phyloP scores from a whole-genome alignment of 2,888 invertebrate genomes.

The Leptopilina drosophilae region DNA sequence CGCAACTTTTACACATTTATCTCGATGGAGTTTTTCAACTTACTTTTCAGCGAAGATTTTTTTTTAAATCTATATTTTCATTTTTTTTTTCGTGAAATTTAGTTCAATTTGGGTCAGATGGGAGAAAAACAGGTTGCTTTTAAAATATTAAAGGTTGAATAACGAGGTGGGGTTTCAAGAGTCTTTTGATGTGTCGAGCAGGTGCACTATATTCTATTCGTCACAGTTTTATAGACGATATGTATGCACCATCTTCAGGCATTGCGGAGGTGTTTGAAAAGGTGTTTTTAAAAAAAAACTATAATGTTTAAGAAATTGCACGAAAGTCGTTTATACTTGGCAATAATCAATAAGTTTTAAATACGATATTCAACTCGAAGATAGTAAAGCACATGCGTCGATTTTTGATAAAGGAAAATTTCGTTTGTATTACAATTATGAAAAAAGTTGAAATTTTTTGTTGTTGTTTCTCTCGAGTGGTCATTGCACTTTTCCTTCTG shows the following conservation, averaged over 20 bases:
- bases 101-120: slow-evolving; percentile 8
- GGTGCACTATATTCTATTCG: slow-evolving; percentile 46
- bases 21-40: background rate
- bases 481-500: slow-evolving; percentile 21
- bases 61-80: background rate
- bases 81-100: slow-evolving; percentile 5
- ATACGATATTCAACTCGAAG: too few relatives aligned
- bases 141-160: slow-evolving; percentile 50
- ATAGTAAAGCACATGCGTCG: too few relatives aligned
- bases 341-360: background rate
- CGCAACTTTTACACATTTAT: background rate
- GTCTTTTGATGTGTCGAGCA: slow-evolving; percentile 49
- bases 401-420: too few relatives aligned
- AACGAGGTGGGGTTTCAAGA: slow-evolving; percentile 49
- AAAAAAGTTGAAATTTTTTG: background rate
- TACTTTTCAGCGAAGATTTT: background rate
- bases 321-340: slow-evolving; percentile 44
- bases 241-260: background rate
- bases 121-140: slow-evolving; percentile 34
- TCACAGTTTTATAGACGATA: slow-evolving; percentile 8
- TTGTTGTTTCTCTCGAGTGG: background rate
- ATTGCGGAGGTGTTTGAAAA: background rate
- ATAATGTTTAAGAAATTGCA: slow-evolving; percentile 42
- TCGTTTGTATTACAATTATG: too few relatives aligned
- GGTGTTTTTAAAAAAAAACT: slow-evolving; percentile 43